Conservation (phyloP, 64 coral and sea anemone genomes). For the Stichodactyla mertensii region DNA sequence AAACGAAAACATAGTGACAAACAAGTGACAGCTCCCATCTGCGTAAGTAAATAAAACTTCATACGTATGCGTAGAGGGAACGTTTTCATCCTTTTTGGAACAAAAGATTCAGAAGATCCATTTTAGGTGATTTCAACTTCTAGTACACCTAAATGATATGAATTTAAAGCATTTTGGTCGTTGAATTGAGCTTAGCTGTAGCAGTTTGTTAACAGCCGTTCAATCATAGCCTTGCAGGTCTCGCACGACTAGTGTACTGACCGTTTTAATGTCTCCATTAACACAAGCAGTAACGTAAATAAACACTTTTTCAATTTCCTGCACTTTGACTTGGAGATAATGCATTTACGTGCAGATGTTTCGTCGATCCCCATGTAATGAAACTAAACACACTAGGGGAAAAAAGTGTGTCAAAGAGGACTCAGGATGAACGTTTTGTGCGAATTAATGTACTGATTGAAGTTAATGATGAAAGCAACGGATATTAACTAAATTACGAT, state of each 20-base stretch:
- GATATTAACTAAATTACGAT: neutral
- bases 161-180: too few species aligned
- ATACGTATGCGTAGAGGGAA: too few species aligned
- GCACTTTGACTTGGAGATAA: neutral
- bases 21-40: neutral
- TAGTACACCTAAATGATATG: too few species aligned
- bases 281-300: neutral
- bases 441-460: too few species aligned
- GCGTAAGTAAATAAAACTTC: neutral
- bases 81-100: too few species aligned
- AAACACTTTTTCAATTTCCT: neutral
- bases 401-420: neutral
- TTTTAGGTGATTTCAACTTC: too few species aligned
- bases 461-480: neutral
- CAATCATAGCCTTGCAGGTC: too few species aligned
- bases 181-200: too few species aligned
- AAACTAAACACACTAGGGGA: neutral
- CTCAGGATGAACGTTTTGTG: too few species aligned
- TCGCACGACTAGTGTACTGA: too few species aligned
- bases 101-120: too few species aligned
- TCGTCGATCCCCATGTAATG: neutral
- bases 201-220: neutral
- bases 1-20: neutral
- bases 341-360: neutral
- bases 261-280: neutral